phyloP scores from a whole-genome alignment of 2,797 vertebrate species.

The Diplodus puntazzo region DNA sequence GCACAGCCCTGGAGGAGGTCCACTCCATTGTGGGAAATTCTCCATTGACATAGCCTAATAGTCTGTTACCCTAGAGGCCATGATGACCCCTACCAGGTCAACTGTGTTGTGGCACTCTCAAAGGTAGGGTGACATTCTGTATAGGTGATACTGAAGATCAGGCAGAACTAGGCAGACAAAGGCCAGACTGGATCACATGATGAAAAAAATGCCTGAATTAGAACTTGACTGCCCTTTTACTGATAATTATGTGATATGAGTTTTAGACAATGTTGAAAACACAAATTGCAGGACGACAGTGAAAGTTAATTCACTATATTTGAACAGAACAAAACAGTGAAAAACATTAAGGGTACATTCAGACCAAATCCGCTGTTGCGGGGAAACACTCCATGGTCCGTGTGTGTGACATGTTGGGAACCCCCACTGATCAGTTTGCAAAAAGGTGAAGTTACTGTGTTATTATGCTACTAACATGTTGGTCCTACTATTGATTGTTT shows the following conservation, averaged over 20 bases:
- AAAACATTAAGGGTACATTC: no score
- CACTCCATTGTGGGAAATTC: constrained; percentile 74
- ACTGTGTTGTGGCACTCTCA: constrained; percentile 77
- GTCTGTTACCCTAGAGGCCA: constrained; percentile 75
- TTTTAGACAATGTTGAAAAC: no score
- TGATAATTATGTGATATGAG: not conserved
- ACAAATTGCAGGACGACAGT: not conserved
- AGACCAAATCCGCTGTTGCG: no score
- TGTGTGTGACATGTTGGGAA: no score
- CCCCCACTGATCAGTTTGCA: no score
- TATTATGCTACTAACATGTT: no score
- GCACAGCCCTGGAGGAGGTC: constrained; percentile 73
- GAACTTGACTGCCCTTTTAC: no score
- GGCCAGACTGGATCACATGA: not conserved
- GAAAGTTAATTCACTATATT: not conserved
- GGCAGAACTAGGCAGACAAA: not conserved
- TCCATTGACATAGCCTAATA: constrained; percentile 61
- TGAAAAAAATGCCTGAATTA: not conserved
- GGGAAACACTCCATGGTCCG: no score
- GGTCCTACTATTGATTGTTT: no score
- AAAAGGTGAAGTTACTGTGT: no score
- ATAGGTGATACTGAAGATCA: not conserved
- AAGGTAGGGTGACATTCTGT: constrained; percentile 64
- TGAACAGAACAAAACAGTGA: not conserved
- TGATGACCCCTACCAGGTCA: constrained; percentile 81